phyloP scores from a whole-genome alignment of 2,113 vertebrate species.

The Austrofundulus limnaeus region DNA sequence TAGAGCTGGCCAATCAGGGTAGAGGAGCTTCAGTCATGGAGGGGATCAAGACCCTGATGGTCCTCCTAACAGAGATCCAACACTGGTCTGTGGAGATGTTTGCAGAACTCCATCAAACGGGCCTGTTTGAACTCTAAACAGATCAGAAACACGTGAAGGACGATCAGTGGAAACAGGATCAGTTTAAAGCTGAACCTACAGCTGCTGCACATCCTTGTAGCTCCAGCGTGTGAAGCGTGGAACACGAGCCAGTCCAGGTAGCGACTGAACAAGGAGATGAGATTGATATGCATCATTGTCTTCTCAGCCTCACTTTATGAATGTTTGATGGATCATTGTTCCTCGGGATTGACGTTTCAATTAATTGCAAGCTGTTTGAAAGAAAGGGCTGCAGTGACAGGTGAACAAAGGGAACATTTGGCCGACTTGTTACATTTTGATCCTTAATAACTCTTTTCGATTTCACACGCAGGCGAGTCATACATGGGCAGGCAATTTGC shows the following conservation, averaged over 20 bases:
- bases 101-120: too few relatives aligned
- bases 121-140: too few relatives aligned
- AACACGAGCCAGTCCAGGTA: background rate
- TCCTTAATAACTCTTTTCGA: constrained; percentile 42
- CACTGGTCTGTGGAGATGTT: too few relatives aligned
- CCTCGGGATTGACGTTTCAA: constrained; percentile 32
- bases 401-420: constrained; percentile 53
- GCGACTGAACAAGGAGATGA: constrained; percentile 7
- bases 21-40: too few relatives aligned
- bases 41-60: too few relatives aligned
- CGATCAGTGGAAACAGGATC: constrained; percentile 3
- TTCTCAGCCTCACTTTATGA: constrained; percentile 9
- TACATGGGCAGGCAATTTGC: constrained; percentile 32
- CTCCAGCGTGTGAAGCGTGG: background rate
- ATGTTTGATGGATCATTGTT: constrained; percentile 14
- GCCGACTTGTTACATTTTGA: constrained; percentile 54
- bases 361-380: constrained; percentile 36
- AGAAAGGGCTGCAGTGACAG: constrained; percentile 22
- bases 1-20: too few relatives aligned
- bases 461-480: constrained; percentile 15
- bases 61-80: too few relatives aligned
- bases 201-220: background rate
- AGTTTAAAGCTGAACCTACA: constrained; percentile 1
- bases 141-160: too few relatives aligned
- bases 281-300: background rate